phyloP scores from a whole-genome alignment of 2,113 vertebrate genomes.

The Oryzias woworae region DNA sequence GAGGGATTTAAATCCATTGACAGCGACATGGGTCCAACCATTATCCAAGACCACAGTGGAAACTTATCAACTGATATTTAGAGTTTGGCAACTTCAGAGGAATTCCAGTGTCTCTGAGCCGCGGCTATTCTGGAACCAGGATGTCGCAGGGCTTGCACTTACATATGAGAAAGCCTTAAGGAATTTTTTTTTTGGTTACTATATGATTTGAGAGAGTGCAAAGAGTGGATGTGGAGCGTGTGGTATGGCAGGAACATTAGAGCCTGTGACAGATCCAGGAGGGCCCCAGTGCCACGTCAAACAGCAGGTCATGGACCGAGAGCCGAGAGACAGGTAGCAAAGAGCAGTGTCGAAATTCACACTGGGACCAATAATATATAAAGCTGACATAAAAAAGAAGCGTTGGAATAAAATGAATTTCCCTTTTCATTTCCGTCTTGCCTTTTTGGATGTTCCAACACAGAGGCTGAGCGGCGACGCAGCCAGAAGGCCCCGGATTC shows the following conservation, averaged over 20 bases:
- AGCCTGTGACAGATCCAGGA: constrained; percentile 63
- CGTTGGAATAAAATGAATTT: constrained; percentile 51
- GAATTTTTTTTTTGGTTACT: constrained; percentile 29
- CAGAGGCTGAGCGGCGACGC: constrained; percentile 28
- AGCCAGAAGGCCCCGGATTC: constrained; percentile 25
- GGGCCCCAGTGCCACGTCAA: constrained; percentile 64
- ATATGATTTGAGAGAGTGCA: constrained; percentile 54
- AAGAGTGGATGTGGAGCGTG: constrained; percentile 47
- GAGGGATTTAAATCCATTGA: constrained; percentile 55
- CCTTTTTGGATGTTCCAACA: constrained; percentile 26
- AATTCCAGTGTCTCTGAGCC: constrained; percentile 65
- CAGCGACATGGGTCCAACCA: constrained; percentile 51
- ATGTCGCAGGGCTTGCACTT: constrained; percentile 53
- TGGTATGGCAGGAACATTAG: constrained; percentile 70
- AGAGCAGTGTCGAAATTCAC: constrained; percentile 54
- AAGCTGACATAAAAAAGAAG: constrained; percentile 25
- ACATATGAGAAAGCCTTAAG: constrained; percentile 33
- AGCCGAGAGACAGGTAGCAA: constrained; percentile 60
- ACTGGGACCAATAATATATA: constrained; percentile 44
- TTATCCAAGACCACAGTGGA: constrained; percentile 50
- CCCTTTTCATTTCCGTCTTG: constrained; percentile 46
- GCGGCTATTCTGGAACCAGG: constrained; percentile 65
- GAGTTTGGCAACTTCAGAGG: constrained; percentile 49
- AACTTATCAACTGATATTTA: constrained; percentile 56
- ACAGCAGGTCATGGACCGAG: constrained; percentile 49